Conservation (phyloP, 2,797 vertebrate genomes). For the Cossypha heuglini region DNA sequence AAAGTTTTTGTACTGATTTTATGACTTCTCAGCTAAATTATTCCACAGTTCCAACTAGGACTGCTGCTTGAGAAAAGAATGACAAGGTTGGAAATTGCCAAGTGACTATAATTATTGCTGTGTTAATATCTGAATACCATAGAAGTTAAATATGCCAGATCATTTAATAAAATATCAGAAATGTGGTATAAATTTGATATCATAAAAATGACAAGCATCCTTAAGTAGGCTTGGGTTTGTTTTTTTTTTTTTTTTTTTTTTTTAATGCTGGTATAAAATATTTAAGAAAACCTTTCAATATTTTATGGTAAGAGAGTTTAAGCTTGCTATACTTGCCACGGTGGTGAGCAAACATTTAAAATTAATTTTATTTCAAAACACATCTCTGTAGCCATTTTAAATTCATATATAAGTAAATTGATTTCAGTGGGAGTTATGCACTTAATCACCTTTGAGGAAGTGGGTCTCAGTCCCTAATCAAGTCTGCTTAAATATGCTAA, state of each 20-base stretch:
- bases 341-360: background rate
- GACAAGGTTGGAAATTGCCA: background rate
- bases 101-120: background rate
- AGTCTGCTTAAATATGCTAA: background rate
- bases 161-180: background rate
- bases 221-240: background rate
- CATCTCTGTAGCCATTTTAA: background rate
- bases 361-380: background rate
- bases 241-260: too few species aligned
- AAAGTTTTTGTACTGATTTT: background rate
- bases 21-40: background rate
- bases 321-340: background rate
- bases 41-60: background rate
- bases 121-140: background rate
- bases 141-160: background rate
- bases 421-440: conserved; percentile 18
- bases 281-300: background rate
- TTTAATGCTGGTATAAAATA: background rate
- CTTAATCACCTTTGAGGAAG: conserved; percentile 42
- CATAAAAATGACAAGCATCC: background rate
- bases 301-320: background rate
- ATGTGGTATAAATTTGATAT: background rate
- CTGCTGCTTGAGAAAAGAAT: background rate
- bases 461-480: background rate
- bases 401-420: conserved; percentile 19